Conservation (phyloP, 2,888 invertebrate species). For the Sympetrum striolatum region DNA sequence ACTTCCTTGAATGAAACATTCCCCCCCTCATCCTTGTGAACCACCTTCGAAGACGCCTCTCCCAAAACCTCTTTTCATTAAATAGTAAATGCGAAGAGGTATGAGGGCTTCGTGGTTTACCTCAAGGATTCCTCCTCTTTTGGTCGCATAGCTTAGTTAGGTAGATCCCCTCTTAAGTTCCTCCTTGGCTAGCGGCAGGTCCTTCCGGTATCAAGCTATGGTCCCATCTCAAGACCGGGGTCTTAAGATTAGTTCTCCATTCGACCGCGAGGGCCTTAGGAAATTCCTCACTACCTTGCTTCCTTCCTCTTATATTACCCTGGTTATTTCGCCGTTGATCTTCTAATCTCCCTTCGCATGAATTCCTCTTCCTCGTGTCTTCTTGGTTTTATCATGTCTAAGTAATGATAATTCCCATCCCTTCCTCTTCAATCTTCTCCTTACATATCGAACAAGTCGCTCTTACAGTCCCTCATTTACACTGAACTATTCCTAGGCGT, state of each 20-base stretch:
- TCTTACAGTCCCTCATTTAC: neutral
- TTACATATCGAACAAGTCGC: neutral
- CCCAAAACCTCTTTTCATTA: neutral
- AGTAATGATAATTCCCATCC: slow-evolving; percentile 3
- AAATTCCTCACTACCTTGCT: neutral
- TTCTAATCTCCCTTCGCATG: neutral
- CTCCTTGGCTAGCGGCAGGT: neutral
- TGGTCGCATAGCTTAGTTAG: neutral
- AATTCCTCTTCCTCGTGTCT: neutral
- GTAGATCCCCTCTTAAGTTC: neutral
- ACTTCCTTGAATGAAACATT: too few relatives aligned
- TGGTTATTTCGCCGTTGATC: neutral
- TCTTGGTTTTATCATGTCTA: slow-evolving; percentile 17
- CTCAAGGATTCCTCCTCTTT: slow-evolving; percentile 9
- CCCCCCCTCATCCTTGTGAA: too few relatives aligned
- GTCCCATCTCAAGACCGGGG: neutral
- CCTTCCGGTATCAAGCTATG: slow-evolving; percentile 19
- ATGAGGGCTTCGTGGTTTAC: slow-evolving; percentile 1
- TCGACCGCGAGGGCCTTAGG: neutral
- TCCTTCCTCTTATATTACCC: neutral
- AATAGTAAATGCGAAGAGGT: slow-evolving; percentile 2
- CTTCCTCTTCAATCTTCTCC: neutral
- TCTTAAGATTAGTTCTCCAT: slow-evolving; percentile 15
- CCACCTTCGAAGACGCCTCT: too few relatives aligned
- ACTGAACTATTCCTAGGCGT: neutral